These are phyloP conservation scores for Fukomys damarensis DNA, from an alignment of 2,113 vertebrate genomes.

Conservation along the genomic window DNA sequence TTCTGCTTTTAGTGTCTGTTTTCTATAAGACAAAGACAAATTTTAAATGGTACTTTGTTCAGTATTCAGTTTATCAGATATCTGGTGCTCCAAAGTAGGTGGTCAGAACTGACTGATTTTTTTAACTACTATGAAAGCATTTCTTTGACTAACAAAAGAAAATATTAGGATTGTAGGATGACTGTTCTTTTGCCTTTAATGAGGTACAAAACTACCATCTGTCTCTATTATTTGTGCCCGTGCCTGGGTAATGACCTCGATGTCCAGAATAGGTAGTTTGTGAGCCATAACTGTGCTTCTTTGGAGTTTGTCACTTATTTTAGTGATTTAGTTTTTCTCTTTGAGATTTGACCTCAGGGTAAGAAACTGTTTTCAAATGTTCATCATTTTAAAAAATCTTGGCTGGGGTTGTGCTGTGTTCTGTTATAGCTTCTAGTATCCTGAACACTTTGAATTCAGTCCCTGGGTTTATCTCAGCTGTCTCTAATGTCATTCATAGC, in stretches of 20 bases:
- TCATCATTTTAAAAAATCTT: conserved; percentile 21
- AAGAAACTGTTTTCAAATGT: conserved; percentile 49
- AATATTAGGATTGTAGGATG: neutral
- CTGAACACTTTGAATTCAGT: neutral
- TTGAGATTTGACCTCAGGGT: conserved; percentile 29
- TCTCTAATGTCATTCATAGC: neutral
- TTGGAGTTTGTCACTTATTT: conserved; percentile 14
- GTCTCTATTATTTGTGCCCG: neutral
- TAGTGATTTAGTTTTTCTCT: neutral
- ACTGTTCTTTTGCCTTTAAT: conserved; percentile 50
- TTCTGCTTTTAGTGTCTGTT: conserved; percentile 49
- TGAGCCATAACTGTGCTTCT: neutral
- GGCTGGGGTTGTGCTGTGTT: neutral
- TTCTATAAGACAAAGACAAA: conserved; percentile 12
- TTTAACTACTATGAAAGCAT: neutral
- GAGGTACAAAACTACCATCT: conserved; percentile 42
- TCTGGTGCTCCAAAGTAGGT: neutral
- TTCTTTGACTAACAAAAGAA: conserved; percentile 33
- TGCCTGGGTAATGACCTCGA: neutral
- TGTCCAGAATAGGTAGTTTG: conserved; percentile 30
- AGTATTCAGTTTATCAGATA: neutral
- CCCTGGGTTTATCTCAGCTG: neutral
- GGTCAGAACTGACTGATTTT: neutral
- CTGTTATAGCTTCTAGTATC: neutral
- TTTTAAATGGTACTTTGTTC: conserved; percentile 8